Percentiles rank a stretch among this genome's conserved stretches.
These are phyloP conservation scores for Diadumene lineata DNA, from an alignment of 92 coral and sea anemone genomes.

Conservation along the genomic window DNA sequence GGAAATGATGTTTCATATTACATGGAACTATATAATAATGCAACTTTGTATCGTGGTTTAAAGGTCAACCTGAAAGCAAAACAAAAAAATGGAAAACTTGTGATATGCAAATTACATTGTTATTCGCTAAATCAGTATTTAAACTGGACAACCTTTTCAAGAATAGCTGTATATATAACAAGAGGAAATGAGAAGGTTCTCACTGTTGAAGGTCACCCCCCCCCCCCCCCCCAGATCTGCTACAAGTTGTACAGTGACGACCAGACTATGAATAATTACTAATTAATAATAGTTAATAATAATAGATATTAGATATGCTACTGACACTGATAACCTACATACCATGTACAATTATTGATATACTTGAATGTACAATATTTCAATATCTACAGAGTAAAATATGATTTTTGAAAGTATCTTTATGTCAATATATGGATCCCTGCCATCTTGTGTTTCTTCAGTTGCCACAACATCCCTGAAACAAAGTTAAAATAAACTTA, in stretches of 20 bases:
- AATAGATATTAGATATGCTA: background rate
- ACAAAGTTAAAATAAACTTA: background rate
- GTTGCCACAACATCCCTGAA: slow-evolving; percentile 31
- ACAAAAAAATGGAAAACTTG: no score
- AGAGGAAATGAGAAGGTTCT: no score
- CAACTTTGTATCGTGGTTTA: no score
- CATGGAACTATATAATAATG: no score
- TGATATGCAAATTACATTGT: no score
- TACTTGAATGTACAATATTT: slow-evolving; percentile 23
- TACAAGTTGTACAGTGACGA: background rate
- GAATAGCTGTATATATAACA: no score
- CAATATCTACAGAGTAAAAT: slow-evolving; percentile 28
- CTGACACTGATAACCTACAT: background rate
- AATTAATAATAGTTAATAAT: background rate
- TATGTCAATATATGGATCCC: background rate
- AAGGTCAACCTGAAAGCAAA: no score
- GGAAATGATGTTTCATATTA: no score
- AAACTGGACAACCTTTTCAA: no score
- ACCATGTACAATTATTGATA: slow-evolving; percentile 5
- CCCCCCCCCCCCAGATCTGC: no score
- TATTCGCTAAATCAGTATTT: no score
- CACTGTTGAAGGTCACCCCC: no score
- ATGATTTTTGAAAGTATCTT: background rate
- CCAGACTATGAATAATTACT: background rate
- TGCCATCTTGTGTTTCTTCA: background rate